Evolutionary conservation across 1,140 invertebrate species (phyloP).

Genomic region (silkworm (Bombyx mori)): ASM3026992v2 NC_085123.1:15622001-15622500

Average conservation of each 20-base stretch:
- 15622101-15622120: conserved; percentile 85
- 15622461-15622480: conserved; percentile 72
- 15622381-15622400: conserved; percentile 56
- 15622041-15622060: conserved; percentile 68
- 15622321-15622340: conserved; percentile 72
- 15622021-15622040: conserved; percentile 57
- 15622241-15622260: conserved; percentile 73
- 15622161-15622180: conserved; percentile 69
- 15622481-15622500: conserved; percentile 75
- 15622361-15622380: conserved; percentile 54
- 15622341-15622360: conserved; percentile 72
- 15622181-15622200: conserved; percentile 72
- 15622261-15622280: conserved; percentile 67
- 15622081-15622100: conserved; percentile 71
- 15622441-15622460: conserved; percentile 63
- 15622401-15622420: conserved; percentile 70
- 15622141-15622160: conserved; percentile 73
- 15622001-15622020: conserved; percentile 39
- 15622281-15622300: conserved; percentile 53
- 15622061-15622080: conserved; percentile 62
- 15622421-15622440: conserved; percentile 75
- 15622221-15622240: conserved; percentile 71
- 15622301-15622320: conserved; percentile 80
- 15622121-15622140: conserved; percentile 77
- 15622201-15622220: conserved; percentile 58